A percentile compares a stretch with the other conserved stretches of the same genome.
Conservation (phyloP, 2,797 vertebrate species). For the Eupleurogrammus muticus region DNA sequence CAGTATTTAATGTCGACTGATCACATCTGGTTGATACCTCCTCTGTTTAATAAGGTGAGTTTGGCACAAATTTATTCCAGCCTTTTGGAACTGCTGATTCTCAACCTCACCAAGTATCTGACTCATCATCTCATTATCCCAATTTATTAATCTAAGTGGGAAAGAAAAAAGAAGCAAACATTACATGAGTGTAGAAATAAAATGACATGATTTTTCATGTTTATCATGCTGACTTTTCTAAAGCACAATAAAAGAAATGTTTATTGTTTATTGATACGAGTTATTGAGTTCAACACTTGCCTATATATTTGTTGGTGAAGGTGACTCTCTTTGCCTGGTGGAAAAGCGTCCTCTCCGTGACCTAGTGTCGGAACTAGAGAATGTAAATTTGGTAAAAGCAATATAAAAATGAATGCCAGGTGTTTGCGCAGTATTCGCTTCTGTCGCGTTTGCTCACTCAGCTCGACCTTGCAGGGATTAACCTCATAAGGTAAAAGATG, state of each 20-base stretch:
- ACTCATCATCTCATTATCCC: conserved; percentile 10
- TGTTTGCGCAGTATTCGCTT: conserved; percentile 2
- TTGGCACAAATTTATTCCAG: not conserved
- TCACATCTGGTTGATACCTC: conserved; percentile 26
- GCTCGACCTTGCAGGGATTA: not conserved
- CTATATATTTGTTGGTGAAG: conserved; percentile 23
- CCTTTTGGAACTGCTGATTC: no score
- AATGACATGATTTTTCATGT: not conserved
- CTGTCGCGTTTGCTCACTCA: not conserved
- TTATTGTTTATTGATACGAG: no score
- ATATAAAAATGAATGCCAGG: conserved; percentile 8
- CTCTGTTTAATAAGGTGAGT: conserved; percentile 33
- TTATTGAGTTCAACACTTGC: not conserved
- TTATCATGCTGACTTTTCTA: not conserved
- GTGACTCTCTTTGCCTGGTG: conserved; percentile 11
- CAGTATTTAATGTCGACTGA: conserved; percentile 21
- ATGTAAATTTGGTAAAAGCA: conserved; percentile 11
- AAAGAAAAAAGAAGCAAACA: conserved; percentile 30
- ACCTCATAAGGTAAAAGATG: conserved; percentile 7
- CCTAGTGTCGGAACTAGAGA: conserved; percentile 10
- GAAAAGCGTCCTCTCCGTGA: conserved; percentile 1
- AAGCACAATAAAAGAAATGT: no score
- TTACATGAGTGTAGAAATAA: not conserved
- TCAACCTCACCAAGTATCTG: conserved; percentile 19
- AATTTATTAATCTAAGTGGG: not conserved